Base-by-base conservation (phyloP, 2,888 invertebrate genomes). In the Agrochola macilenta region DNA sequence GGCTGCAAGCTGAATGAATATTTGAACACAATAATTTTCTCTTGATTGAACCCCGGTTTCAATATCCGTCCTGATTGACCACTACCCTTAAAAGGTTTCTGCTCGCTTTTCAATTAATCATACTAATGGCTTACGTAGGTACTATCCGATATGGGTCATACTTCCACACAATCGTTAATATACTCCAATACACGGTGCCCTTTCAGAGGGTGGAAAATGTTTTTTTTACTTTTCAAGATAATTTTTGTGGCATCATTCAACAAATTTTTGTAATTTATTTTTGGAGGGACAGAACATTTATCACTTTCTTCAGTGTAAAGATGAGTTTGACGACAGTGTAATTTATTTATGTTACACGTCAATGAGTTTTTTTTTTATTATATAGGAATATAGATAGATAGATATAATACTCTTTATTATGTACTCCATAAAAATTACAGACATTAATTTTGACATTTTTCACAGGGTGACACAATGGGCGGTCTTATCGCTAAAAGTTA, bases 91-190 rank as follows among this genome's bases (percentile, higher is more conserved):
- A 73, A 82, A 82, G 70, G 69, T 61, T 74, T 52, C 61, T 65
- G 46, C 39, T 39, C 39, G 46, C 58, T 83, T 83, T 76, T 76
- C 85, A 76, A 86, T 83, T 85, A 82, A 83, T 83, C 72, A 85
- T 66, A 63, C 69, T 83, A 83, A 83, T 83, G 46, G 86, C 46
- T 39, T 58, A 20, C 66, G 43, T 66, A 20, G 23, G 35, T 64
- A 69, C 66, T 58, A 39, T 61, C 58, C 63, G 30, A 82, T 85
- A 76, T 85, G 46, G 83, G 86, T 74, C 86, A 76, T 71, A 77
- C 69, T 66, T 52, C n/a, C n/a, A 68, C 66, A 39, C 43, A 58
- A 69, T 57, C 64, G 68, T 79, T 61, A 65, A 78, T 70, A 65
- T 61, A 61, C 77, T 64, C 43, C 12, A 23, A 52, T 20, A 69